Evolutionary conservation across 2,113 vertebrate genomes (phyloP), one percentile per base, ranked within the genome.

Genomic region (Pteronura brasiliensis): DNA sequence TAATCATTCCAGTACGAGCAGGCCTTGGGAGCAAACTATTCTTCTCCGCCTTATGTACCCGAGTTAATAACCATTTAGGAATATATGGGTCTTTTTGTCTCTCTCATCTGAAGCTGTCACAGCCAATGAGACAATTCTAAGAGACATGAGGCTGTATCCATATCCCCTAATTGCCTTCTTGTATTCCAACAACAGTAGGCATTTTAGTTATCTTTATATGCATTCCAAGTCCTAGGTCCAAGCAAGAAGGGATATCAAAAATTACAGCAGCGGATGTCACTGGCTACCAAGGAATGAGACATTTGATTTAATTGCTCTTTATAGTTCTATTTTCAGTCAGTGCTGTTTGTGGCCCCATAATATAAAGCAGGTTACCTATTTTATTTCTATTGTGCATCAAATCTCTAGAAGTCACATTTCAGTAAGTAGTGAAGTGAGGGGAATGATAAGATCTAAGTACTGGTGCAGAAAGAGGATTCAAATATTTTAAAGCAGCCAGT

Each of bases 81-180:
- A 88, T 47, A 69, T 3, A 20, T 7, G 23, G 20, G 65, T 65
- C 49, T 83, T 82, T 84, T 57, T 52, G 77, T 34, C 31, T 82
- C 36, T 96, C 57, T 82, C 57, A 80, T 92, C 74, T 82, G 49
- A 96, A 93, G 63, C 39, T 93, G 92, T 97, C 93, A 93, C 57
- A 96, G 57, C 23, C 76, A 96, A 96, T 95, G 89, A 97, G 80
- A 55, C 42, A 39, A 34, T 88, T 92, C 42, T 57, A 96, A 72
- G 86, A 96, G 65, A 92, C 34, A 9, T 44, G 52, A 90, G 59
- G 83, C 10, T 83, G 20, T 77, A 83, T 18, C 67, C 49, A 20
- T 34, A 59, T 55, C 59, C 57, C 72, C 42, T 92, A 91, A 95
- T 91, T 94, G 36, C 87, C 27, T 89, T 91, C 74, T 69, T 95